phyloP scores from a whole-genome alignment of 2,888 invertebrate species.

The Mycalesis mineus region DNA sequence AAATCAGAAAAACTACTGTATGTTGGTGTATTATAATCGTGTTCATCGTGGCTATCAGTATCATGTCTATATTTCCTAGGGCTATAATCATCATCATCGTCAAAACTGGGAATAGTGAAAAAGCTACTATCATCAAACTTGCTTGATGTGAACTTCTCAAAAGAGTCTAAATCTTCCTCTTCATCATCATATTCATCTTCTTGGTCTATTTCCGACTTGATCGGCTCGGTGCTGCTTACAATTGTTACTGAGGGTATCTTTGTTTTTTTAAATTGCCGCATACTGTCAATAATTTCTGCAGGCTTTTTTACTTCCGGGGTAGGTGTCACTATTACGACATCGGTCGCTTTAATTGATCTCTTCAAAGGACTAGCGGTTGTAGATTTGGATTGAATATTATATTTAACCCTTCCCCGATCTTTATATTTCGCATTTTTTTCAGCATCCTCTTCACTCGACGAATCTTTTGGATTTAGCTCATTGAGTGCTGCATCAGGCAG shows the following conservation, averaged over 20 bases:
- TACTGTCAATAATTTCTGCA: conserved; percentile 60
- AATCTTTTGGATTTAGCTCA: conserved; percentile 62
- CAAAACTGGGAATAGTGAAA: conserved; percentile 69
- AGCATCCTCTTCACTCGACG: conserved; percentile 61
- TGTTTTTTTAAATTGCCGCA: conserved; percentile 58
- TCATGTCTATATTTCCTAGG: conserved; percentile 45
- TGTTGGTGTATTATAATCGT: conserved; percentile 50
- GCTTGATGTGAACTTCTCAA: conserved; percentile 68
- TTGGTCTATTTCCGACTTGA: conserved; percentile 35
- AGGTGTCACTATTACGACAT: conserved; percentile 62
- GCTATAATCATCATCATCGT: conserved; percentile 53
- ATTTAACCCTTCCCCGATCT: conserved; percentile 65
- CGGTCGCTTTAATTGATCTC: conserved; percentile 48
- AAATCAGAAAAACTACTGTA: conserved; percentile 55
- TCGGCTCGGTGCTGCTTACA: conserved; percentile 42
- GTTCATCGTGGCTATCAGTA: conserved; percentile 51
- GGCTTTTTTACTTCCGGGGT: conserved; percentile 64
- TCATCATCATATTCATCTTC: conserved; percentile 43
- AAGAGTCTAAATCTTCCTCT: conserved; percentile 51
- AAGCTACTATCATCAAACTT: conserved; percentile 75
- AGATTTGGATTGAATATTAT: conserved; percentile 45
- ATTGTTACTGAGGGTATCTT: conserved; percentile 49
- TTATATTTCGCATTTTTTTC: conserved; percentile 73
- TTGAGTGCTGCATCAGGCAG: conserved; percentile 60
- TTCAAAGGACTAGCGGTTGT: conserved; percentile 47